These are phyloP conservation scores for Micrasema minimum DNA, from an alignment of 1,140 invertebrate species.

Conservation along the genomic window DNA sequence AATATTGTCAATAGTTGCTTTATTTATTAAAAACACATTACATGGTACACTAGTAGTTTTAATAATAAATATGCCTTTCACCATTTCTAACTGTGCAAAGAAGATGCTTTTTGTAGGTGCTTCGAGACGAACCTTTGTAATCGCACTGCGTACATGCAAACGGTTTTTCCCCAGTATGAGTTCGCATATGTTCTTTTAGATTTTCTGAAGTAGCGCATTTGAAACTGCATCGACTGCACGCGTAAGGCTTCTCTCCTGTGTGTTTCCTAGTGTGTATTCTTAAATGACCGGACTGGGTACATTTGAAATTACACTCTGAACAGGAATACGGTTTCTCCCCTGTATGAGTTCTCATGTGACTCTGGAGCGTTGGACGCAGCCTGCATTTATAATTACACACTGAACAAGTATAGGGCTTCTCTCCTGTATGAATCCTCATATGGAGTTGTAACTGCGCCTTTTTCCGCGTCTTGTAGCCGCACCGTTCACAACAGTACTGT, in stretches of 20 bases:
- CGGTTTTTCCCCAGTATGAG: not conserved
- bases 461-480: too few relatives aligned
- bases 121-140: too few relatives aligned
- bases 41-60: not conserved
- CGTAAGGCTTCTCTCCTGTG: not conserved
- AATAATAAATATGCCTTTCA: not conserved
- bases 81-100: not conserved
- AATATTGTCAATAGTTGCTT: not conserved
- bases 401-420: not conserved
- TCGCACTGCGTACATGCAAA: too few relatives aligned
- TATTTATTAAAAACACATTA: not conserved
- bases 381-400: not conserved
- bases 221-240: not conserved
- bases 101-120: not conserved
- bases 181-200: not conserved
- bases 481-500: too few relatives aligned
- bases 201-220: not conserved
- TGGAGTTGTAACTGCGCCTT: not conserved
- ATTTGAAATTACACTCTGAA: not conserved
- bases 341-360: not conserved
- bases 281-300: not conserved
- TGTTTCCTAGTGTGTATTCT: not conserved
- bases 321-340: constrained; percentile 18
- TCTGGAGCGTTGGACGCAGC: not conserved
- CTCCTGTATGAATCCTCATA: constrained; percentile 1